Evolutionary conservation across 2,113 vertebrate genomes (phyloP).

Genomic region (Plecotus auritus): DNA sequence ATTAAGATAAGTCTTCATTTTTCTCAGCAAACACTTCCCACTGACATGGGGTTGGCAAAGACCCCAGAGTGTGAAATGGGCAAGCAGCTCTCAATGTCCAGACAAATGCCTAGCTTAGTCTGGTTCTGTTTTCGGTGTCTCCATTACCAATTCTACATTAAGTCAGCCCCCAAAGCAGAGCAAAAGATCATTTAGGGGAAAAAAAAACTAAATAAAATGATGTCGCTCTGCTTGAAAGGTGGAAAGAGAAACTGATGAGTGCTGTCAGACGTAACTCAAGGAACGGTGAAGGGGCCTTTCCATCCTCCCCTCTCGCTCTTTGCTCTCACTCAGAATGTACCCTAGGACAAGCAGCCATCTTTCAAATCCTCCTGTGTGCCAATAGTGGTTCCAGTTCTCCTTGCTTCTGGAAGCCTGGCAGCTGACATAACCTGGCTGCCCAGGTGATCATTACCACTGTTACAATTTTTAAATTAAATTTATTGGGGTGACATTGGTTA

Average conservation of each 20-base stretch:
- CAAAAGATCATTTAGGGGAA: neutral
- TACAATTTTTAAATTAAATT: too few relatives aligned
- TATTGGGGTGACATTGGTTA: too few relatives aligned
- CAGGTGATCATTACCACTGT: too few relatives aligned
- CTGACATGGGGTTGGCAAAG: fast-evolving
- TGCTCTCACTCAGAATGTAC: neutral
- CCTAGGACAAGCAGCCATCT: constrained; percentile 56
- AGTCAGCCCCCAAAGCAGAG: constrained; percentile 7
- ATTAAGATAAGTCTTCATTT: neutral
- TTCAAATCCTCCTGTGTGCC: fast-evolving
- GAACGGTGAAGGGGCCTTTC: constrained; percentile 52
- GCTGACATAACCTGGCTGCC: neutral
- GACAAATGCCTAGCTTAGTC: neutral
- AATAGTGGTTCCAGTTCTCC: neutral
- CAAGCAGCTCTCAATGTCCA: fast-evolving
- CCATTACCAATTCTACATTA: neutral
- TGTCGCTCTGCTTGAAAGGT: neutral
- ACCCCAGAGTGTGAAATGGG: neutral
- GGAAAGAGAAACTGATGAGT: neutral
- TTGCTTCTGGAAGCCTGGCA: neutral
- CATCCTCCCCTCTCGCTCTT: constrained; percentile 44
- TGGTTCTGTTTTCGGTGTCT: neutral
- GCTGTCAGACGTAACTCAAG: constrained; percentile 24
- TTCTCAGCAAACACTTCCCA: neutral
- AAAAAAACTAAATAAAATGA: constrained; percentile 5